A percentile compares a stretch with the other conserved stretches of the same genome.
Evolutionary conservation across 2,888 invertebrate species (phyloP).

Genomic region (Synergus umbraculus): DNA sequence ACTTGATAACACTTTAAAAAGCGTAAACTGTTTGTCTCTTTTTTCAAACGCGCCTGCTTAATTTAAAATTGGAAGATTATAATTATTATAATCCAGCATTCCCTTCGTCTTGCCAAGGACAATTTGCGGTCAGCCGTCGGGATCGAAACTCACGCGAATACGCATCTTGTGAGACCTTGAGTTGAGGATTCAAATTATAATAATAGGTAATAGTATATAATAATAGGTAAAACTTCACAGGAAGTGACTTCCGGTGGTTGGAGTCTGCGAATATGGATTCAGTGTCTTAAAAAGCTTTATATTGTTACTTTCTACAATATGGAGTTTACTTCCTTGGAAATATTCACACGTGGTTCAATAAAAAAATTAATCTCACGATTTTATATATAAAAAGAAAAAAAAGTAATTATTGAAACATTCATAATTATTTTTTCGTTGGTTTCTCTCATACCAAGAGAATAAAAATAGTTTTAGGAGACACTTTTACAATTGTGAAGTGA

Average conservation of each 20-base stretch:
- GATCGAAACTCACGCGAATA: conserved; percentile 23
- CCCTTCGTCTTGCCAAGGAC: conserved; percentile 16
- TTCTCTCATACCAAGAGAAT: background rate
- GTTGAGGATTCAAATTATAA: conserved; percentile 53
- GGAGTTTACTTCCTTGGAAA: background rate
- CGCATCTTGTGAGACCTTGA: conserved; percentile 46
- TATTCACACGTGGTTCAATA: conserved; percentile 32
- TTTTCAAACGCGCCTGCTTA: background rate
- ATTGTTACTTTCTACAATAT: conserved; percentile 21
- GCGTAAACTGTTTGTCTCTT: background rate
- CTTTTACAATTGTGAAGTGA: too few species aligned
- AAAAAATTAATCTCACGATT: background rate
- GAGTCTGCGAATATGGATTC: conserved; percentile 41
- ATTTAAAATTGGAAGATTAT: conserved; percentile 18
- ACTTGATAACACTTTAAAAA: background rate
- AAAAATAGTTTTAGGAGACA: background rate
- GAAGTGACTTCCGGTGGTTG: conserved; percentile 50
- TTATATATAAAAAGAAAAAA: background rate
- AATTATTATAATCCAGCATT: conserved; percentile 16
- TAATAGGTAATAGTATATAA: conserved; percentile 48
- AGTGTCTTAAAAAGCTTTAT: background rate
- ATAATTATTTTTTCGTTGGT: background rate
- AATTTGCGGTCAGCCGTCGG: conserved; percentile 21
- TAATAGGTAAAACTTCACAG: conserved; percentile 49
- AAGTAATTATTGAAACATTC: background rate